Percentiles rank a stretch among this genome's conserved stretches.
phyloP scores from a whole-genome alignment of 1,140 invertebrate genomes.

The Drosophila tristis region DNA sequence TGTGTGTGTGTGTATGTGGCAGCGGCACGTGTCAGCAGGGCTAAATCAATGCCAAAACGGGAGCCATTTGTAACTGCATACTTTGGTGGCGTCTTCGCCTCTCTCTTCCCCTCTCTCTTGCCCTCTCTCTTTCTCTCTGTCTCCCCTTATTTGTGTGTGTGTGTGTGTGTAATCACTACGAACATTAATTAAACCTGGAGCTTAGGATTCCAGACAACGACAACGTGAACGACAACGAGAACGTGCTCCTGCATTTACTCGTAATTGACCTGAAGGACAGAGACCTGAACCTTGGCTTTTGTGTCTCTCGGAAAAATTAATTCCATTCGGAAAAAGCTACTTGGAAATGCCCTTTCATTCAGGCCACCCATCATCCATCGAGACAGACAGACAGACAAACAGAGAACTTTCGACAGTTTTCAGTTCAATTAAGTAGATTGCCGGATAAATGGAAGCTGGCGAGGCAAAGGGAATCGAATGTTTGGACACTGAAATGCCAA shows the following conservation, averaged over 20 bases:
- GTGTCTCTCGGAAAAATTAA: conserved; percentile 40
- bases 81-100: conserved; percentile 15
- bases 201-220: conserved; percentile 47
- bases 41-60: conserved; percentile 66
- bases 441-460: conserved; percentile 15
- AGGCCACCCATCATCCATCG: not conserved
- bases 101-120: not conserved
- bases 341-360: conserved; percentile 48
- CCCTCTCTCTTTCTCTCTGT: no score
- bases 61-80: conserved; percentile 56
- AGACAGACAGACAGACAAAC: conserved; percentile 14
- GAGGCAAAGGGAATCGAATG: conserved; percentile 26
- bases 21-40: conserved; percentile 43
- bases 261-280: conserved; percentile 25
- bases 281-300: not conserved
- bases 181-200: conserved; percentile 72
- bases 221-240: conserved; percentile 18
- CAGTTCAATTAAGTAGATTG: conserved; percentile 56
- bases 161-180: conserved; percentile 44
- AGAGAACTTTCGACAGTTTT: conserved; percentile 40
- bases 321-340: conserved; percentile 31
- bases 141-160: not conserved
- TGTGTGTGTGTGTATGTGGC: not conserved
- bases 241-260: conserved; percentile 48
- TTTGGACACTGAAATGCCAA: no score